Conservation (phyloP, 2,888 invertebrate genomes). For the Cephus rjabovi region DNA sequence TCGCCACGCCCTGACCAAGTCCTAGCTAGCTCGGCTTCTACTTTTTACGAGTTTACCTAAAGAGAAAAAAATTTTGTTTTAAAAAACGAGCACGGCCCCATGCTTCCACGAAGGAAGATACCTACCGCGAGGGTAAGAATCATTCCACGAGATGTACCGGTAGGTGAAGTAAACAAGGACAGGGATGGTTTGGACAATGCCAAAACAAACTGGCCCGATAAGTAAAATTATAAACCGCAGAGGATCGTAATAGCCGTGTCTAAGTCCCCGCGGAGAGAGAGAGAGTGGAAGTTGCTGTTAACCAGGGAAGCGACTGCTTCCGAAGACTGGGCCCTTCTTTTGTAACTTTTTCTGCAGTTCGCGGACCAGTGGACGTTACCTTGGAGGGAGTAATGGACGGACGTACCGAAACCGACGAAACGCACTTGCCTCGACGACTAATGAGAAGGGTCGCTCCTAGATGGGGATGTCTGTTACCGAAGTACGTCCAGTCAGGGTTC, state of each 20-base stretch:
- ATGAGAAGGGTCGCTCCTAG: too few species aligned
- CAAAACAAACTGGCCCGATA: neutral
- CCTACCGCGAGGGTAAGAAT: neutral
- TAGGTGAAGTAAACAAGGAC: neutral
- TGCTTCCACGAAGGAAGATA: neutral
- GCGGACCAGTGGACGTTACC: too few species aligned
- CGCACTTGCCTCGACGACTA: too few species aligned
- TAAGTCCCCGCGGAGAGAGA: neutral
- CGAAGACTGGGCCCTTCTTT: too few species aligned
- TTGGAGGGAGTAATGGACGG: too few species aligned
- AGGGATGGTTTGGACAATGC: neutral
- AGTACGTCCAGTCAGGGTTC: too few species aligned
- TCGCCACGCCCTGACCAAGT: neutral
- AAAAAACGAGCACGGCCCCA: neutral
- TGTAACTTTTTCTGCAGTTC: too few species aligned
- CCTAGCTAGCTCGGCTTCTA: neutral
- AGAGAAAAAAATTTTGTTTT: neutral
- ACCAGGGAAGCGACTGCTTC: too few species aligned
- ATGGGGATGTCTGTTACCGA: too few species aligned
- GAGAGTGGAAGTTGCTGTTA: neutral
- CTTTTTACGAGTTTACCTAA: neutral
- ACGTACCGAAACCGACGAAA: too few species aligned
- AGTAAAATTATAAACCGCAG: neutral
- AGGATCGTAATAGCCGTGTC: neutral
- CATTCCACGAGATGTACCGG: neutral